Conservation (phyloP, 2,797 vertebrate species). For the Steatocranus sp. region DNA sequence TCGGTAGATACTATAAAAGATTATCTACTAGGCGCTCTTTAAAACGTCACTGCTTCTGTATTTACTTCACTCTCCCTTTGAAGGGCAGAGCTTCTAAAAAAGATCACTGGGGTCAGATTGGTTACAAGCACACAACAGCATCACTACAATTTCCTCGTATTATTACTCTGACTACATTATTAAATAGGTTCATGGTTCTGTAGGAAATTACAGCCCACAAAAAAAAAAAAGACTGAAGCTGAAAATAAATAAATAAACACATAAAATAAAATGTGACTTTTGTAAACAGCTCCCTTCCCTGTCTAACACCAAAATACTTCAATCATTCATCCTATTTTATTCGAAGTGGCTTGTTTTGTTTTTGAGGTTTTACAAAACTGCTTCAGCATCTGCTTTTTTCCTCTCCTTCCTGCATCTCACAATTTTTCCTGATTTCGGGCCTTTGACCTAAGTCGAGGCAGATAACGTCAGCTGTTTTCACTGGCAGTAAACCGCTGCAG, state of each 20-base stretch:
- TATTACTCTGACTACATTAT: background rate
- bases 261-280: background rate
- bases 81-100: background rate
- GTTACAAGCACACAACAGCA: background rate
- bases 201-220: background rate
- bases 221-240: background rate
- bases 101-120: background rate
- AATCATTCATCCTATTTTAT: background rate
- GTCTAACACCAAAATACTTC: background rate
- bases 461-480: slow-evolving; percentile 19
- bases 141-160: background rate
- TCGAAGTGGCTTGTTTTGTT: background rate
- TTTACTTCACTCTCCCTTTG: background rate
- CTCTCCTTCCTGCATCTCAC: background rate
- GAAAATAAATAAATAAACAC: background rate
- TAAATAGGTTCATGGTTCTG: background rate
- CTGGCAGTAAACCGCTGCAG: background rate
- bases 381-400: background rate
- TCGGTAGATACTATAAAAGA: background rate
- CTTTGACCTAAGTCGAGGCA: background rate
- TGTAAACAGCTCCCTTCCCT: background rate
- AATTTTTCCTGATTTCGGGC: background rate
- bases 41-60: background rate
- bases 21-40: background rate
- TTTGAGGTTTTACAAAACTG: background rate